Conservation (phyloP, 2,113 vertebrate species). For the Pao palembangensis region DNA sequence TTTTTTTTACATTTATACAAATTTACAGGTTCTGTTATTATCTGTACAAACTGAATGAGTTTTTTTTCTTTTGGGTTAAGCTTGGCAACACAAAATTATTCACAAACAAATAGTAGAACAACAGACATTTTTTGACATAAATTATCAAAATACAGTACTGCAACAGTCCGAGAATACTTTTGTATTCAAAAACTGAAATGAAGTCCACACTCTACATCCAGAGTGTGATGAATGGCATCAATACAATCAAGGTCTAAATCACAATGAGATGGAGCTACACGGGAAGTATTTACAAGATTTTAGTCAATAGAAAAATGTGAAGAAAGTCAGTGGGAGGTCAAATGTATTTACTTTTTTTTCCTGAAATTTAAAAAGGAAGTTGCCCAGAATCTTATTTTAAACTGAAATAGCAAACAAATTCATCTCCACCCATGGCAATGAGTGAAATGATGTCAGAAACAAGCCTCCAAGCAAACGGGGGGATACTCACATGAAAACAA, state of each 20-base stretch:
- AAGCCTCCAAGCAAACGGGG: too few species aligned
- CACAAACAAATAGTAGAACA: slow-evolving; percentile 79
- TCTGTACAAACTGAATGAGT: slow-evolving; percentile 80
- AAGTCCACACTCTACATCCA: slow-evolving; percentile 72
- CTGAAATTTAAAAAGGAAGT: slow-evolving; percentile 16
- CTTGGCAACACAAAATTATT: slow-evolving; percentile 80
- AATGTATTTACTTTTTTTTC: slow-evolving; percentile 27
- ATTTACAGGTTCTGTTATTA: slow-evolving; percentile 83
- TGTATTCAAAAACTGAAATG: neutral
- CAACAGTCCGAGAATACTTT: slow-evolving; percentile 88
- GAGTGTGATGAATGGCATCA: slow-evolving; percentile 66
- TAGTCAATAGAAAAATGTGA: slow-evolving; percentile 40
- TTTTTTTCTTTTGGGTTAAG: slow-evolving; percentile 40
- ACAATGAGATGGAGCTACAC: slow-evolving; percentile 43
- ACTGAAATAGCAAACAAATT: slow-evolving; percentile 28
- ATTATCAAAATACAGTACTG: slow-evolving; percentile 88
- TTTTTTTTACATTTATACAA: slow-evolving; percentile 93
- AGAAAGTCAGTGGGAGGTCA: slow-evolving; percentile 42
- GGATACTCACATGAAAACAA: neutral
- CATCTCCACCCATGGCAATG: too few species aligned
- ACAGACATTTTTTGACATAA: slow-evolving; percentile 74
- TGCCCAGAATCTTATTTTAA: slow-evolving; percentile 39
- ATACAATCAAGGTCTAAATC: slow-evolving; percentile 43
- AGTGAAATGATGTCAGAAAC: too few species aligned
- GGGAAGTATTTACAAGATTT: slow-evolving; percentile 53